These are phyloP conservation scores for Pardosa pseudoannulata DNA, from an alignment of 2,888 invertebrate genomes.

Conservation along the genomic window DNA sequence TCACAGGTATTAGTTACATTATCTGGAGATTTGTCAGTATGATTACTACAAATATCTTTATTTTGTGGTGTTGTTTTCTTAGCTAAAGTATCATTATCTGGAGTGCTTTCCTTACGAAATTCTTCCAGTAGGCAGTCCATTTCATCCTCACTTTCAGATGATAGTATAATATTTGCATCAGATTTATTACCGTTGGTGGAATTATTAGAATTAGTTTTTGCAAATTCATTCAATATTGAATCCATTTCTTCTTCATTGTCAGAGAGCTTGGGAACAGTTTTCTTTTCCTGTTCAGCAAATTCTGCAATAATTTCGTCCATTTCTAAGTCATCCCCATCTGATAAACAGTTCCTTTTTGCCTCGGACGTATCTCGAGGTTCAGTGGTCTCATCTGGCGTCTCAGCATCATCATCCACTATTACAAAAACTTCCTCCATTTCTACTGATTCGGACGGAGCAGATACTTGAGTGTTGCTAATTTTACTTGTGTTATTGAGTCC, in stretches of 20 bases:
- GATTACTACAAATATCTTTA: too few species aligned
- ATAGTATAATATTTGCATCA: neutral
- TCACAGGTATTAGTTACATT: too few species aligned
- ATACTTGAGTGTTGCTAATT: neutral
- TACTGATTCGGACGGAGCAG: neutral
- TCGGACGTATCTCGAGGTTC: neutral
- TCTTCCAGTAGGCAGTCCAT: neutral
- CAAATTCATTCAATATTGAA: neutral
- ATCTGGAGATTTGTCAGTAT: too few species aligned
- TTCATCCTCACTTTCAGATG: neutral
- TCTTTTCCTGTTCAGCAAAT: neutral
- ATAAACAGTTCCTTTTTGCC: neutral
- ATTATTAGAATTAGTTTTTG: neutral
- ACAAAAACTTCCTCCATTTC: neutral
- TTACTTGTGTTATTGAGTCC: neutral
- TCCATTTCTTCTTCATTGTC: neutral
- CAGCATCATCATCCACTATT: neutral
- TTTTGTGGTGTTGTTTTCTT: too few species aligned
- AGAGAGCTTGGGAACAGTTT: neutral
- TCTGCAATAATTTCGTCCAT: neutral
- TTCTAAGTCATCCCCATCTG: neutral
- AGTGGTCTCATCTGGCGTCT: neutral
- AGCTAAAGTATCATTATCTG: neutral
- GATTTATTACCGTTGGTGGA: neutral
- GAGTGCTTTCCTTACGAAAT: neutral